Evolutionary conservation across 2,113 vertebrate genomes (phyloP).

Genomic region (Ascaphus truei): DNA sequence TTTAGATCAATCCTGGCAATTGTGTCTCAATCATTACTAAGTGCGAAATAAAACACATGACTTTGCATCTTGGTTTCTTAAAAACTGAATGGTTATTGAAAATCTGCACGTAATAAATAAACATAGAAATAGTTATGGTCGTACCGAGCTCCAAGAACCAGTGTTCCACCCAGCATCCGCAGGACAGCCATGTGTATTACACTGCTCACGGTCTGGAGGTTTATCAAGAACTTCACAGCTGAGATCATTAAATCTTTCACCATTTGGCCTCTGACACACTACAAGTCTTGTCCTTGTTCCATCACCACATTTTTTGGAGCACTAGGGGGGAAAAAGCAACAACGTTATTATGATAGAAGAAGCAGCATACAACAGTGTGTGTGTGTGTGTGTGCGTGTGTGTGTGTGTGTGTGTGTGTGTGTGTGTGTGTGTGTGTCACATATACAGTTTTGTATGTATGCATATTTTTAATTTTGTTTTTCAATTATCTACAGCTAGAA

Average conservation of each 20-base stretch:
- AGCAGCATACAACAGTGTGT: too few species aligned
- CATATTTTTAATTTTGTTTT: too few species aligned
- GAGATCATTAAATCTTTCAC: conserved; percentile 89
- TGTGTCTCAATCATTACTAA: conserved; percentile 1
- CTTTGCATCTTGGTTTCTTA: background rate
- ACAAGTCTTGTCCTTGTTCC: conserved; percentile 89
- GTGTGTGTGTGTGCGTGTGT: too few species aligned
- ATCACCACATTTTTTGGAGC: conserved; percentile 83
- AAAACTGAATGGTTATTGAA: conserved; percentile 35
- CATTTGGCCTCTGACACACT: conserved; percentile 85
- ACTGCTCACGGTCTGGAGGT: conserved; percentile 92
- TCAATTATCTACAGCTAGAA: too few species aligned
- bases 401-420: too few species aligned
- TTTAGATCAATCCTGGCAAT: background rate
- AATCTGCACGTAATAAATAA: conserved; percentile 48
- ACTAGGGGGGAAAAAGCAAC: conserved; percentile 64
- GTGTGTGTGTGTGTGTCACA: too few species aligned
- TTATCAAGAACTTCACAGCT: conserved; percentile 97
- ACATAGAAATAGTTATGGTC: conserved; percentile 74
- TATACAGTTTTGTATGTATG: too few species aligned
- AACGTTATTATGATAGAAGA: background rate
- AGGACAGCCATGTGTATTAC: conserved; percentile 86
- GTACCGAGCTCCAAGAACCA: conserved; percentile 97
- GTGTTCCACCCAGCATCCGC: conserved; percentile 82
- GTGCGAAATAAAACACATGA: background rate